Conservation (phyloP, 2,888 invertebrate genomes). For the Mythimna impura region DNA sequence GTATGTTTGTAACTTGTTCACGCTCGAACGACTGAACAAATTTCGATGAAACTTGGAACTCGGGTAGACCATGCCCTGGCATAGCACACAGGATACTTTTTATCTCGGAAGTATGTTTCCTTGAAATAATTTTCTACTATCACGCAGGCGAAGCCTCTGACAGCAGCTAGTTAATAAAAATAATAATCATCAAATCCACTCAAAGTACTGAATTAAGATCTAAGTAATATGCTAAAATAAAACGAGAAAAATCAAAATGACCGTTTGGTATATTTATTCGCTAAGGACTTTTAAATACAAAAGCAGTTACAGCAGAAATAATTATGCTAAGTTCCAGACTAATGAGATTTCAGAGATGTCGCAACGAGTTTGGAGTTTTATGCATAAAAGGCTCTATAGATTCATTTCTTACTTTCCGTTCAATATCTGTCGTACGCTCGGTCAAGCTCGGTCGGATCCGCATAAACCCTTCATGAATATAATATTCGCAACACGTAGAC, state of each 20-base stretch:
- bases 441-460: slow-evolving; percentile 41
- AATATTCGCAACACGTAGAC: slow-evolving; percentile 51
- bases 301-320: slow-evolving; percentile 25
- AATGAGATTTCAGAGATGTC: slow-evolving; percentile 13
- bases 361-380: slow-evolving; percentile 14
- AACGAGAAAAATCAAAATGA: not conserved
- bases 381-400: slow-evolving; percentile 3
- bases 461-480: slow-evolving; percentile 58
- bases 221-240: slow-evolving; percentile 5
- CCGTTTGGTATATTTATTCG: not conserved
- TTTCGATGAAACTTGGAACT: no score
- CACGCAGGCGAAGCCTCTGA: no score
- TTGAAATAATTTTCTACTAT: no score
- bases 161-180: not conserved
- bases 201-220: not conserved
- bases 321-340: slow-evolving; percentile 11
- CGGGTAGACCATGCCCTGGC: no score
- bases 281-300: slow-evolving; percentile 7
- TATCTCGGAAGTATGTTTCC: no score
- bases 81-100: no score
- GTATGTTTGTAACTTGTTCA: no score
- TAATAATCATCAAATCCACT: not conserved
- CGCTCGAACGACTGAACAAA: no score
- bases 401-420: slow-evolving; percentile 11
- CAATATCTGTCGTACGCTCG: slow-evolving; percentile 42